Evolutionary conservation across 2,797 vertebrate species (phyloP), one percentile per base, ranked within the genome.

Genomic region (Oryzias sinensis): DNA sequence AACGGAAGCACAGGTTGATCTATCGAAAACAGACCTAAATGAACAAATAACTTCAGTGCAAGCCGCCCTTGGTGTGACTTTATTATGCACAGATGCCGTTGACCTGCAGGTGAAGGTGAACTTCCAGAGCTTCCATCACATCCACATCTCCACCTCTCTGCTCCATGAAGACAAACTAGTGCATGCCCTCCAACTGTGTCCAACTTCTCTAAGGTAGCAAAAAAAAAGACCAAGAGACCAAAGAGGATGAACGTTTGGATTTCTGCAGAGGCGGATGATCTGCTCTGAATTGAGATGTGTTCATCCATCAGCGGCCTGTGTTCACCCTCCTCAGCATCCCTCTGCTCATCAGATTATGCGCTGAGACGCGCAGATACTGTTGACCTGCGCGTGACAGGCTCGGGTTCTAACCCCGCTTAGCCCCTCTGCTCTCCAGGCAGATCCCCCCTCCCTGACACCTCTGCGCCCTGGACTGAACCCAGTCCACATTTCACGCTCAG

Each of bases 1-100:
- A 17, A 29, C 33, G 13, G 46, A 29, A 33, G 45, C 48, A 41
- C 2, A 49, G 17, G n/a, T 24, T 8, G 9, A 54, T 54, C 43
- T 27, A 46, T 20, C 14, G 33, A 40, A 56, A 9, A 17, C 17
- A 8, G 14, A 27, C 9, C 4, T 29, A 67, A 61, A 55, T 2
- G 56, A 40, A 51, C 24, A 49, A 51, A 4, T 14, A 51, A 56
- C 59, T 71, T 49, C 56, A 53, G 66, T 45, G n/a, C 0, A 59
- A 43, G 4, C 68, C 5, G 56, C 65, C 76, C 69, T 82, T 53
- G 52, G 59, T 27, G 5, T 67, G 82, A 83, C 82, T 83, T 77
- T 84, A 69, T 61, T 1, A 37, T 56, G 60, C 40, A 0, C 64
- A 74, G 73, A 76, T 44, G 65, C 52, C 47, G 14, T 22, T 22